Conservation (phyloP, 2,113 vertebrate genomes). For the Cyphomyrus plagiostoma region DNA sequence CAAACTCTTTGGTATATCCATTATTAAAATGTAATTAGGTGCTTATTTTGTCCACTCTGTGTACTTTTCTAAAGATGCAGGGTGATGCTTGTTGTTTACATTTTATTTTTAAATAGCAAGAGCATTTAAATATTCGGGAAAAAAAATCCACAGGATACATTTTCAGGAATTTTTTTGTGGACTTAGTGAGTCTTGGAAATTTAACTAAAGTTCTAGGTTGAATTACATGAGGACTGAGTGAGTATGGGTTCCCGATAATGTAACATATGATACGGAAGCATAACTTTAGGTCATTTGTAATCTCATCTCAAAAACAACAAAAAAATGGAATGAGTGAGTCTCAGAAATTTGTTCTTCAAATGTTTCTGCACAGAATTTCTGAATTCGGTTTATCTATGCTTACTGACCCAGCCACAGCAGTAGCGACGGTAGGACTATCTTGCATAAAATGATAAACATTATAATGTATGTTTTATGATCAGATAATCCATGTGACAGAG, state of each 20-base stretch:
- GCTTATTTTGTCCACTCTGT: neutral
- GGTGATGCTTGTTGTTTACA: neutral
- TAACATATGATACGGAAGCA: neutral
- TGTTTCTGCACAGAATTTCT: neutral
- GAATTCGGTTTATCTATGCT: neutral
- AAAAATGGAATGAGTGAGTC: neutral
- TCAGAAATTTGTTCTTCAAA: neutral
- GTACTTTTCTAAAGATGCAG: neutral
- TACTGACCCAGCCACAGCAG: neutral
- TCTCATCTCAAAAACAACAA: neutral
- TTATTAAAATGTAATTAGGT: neutral
- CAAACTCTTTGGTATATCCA: neutral
- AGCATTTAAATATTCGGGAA: neutral
- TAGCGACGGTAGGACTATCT: neutral
- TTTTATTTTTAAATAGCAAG: neutral
- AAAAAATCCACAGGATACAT: neutral
- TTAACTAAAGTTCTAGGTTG: neutral
- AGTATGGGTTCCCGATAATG: neutral
- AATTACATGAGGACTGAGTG: neutral
- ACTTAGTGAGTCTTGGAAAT: neutral
- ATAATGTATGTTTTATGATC: neutral
- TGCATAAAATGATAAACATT: neutral
- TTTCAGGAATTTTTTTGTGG: neutral
- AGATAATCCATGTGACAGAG: constrained; percentile 1
- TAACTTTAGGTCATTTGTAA: neutral